phyloP scores from a whole-genome alignment of 2,113 vertebrate species.

The Cyanoliseus patagonus region DNA sequence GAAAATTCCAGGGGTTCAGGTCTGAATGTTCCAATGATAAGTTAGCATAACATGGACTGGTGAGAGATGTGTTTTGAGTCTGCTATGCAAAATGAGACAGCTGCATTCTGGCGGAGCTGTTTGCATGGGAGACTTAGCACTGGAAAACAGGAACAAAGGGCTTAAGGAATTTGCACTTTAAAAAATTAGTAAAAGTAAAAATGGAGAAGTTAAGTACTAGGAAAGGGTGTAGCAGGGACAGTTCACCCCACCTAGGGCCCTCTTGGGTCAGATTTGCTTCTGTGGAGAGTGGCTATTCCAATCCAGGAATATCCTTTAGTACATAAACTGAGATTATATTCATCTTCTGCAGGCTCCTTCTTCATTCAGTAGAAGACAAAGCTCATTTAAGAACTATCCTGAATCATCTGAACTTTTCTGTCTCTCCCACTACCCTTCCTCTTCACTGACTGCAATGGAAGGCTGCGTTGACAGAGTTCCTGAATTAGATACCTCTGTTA shows the following conservation, averaged over 20 bases:
- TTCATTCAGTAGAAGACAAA: not conserved
- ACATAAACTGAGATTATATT: not conserved
- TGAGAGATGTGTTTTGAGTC: constrained; percentile 66
- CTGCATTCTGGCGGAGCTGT: not conserved
- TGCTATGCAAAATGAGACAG: constrained; percentile 51
- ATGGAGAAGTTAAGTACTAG: not conserved
- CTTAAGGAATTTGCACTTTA: not conserved
- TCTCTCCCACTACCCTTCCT: fast-evolving
- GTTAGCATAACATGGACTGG: constrained; percentile 64
- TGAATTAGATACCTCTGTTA: not conserved
- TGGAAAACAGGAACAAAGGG: not conserved
- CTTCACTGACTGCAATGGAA: not conserved
- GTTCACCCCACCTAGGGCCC: fast-evolving
- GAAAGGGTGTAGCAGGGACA: not conserved
- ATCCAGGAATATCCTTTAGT: not conserved
- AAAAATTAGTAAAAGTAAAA: not conserved
- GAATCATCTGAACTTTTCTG: not conserved
- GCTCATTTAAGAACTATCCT: not conserved
- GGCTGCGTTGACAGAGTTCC: not conserved
- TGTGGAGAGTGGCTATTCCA: not conserved
- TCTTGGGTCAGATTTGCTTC: not conserved
- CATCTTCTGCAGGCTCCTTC: not conserved
- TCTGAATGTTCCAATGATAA: constrained; percentile 73
- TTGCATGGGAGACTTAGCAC: not conserved
- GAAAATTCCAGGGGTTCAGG: constrained; percentile 75